phyloP scores from a whole-genome alignment of 2,797 vertebrate genomes.

The Coilia nasus region DNA sequence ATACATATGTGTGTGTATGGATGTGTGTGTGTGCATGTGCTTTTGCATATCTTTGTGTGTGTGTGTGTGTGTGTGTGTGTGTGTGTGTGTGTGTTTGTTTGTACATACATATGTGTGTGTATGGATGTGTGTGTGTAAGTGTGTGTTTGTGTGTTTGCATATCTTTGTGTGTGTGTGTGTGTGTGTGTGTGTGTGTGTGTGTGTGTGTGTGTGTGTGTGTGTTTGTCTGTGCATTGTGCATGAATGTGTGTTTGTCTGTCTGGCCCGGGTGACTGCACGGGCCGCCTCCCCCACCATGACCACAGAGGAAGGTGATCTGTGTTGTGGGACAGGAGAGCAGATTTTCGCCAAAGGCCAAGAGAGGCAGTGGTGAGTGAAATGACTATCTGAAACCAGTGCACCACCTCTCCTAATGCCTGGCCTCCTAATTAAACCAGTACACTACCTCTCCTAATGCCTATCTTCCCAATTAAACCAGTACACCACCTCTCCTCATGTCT shows the following conservation, averaged over 20 bases:
- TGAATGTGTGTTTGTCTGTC: background rate
- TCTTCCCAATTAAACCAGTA: too few species aligned
- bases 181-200: background rate
- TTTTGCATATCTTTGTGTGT: background rate
- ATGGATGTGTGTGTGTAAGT: background rate
- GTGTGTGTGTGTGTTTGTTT: background rate
- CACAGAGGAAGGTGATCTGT: conserved; percentile 37
- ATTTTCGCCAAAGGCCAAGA: conserved; percentile 65
- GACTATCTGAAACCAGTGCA: conserved; percentile 67
- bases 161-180: background rate
- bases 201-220: background rate
- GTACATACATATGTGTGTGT: background rate
- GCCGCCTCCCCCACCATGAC: background rate
- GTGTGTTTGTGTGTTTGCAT: background rate
- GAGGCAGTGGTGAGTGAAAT: conserved; percentile 71
- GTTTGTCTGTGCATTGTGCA: background rate
- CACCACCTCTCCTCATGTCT: too few species aligned
- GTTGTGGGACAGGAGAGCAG: conserved; percentile 58
- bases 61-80: background rate
- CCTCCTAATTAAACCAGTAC: conserved; percentile 41
- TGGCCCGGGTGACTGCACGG: background rate
- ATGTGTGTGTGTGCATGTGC: background rate
- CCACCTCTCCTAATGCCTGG: conserved; percentile 57
- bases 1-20: background rate
- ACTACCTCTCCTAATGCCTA: too few species aligned